Conservation (phyloP, 35 echinoderm and acorn worm genomes). For the Diadema setosum region DNA sequence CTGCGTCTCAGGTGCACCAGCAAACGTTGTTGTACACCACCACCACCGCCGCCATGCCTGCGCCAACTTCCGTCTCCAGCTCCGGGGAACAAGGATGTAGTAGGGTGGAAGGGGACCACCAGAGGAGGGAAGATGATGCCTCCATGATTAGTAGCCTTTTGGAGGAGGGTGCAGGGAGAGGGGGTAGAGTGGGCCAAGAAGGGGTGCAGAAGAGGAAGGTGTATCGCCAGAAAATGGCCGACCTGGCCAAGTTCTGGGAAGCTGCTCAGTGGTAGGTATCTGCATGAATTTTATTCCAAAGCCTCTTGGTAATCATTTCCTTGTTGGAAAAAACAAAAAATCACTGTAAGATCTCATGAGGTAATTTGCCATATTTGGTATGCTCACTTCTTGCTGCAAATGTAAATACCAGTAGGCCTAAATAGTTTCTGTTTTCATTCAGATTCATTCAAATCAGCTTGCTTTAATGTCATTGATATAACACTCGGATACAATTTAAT, state of each 20-base stretch:
- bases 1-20: background rate
- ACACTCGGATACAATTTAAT: too few species aligned
- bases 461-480: too few species aligned
- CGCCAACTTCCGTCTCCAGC: background rate
- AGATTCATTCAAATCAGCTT: too few species aligned
- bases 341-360: too few species aligned
- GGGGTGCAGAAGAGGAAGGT: background rate
- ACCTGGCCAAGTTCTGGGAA: conserved; percentile 16
- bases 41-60: background rate
- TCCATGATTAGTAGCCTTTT: background rate
- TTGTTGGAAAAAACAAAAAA: too few species aligned
- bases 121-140: background rate
- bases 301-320: too few species aligned
- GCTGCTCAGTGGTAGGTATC: background rate
- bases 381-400: too few species aligned
- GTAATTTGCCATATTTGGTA: too few species aligned
- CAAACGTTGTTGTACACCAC: background rate
- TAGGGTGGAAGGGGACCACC: background rate
- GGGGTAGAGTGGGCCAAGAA: background rate
- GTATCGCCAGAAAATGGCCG: conserved; percentile 12
- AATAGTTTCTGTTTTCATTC: too few species aligned
- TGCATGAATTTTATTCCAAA: too few species aligned
- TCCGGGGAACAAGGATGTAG: too few species aligned
- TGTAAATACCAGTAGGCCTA: too few species aligned
- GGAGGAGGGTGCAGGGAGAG: background rate